phyloP scores from a whole-genome alignment of 2,888 invertebrate species.

The Epistrophella euchroma region DNA sequence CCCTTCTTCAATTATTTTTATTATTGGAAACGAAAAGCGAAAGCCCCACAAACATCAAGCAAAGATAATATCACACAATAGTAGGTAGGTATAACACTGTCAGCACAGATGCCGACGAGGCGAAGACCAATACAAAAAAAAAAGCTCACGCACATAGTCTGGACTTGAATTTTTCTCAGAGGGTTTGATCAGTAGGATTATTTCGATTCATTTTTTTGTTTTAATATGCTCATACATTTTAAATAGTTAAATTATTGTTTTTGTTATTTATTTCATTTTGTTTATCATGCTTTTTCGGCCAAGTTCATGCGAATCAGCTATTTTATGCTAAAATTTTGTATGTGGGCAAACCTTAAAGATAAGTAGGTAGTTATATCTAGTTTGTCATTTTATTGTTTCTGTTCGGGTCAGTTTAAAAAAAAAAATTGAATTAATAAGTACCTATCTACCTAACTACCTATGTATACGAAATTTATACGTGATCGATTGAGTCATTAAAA shows the following conservation, averaged over 20 bases:
- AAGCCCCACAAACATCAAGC: slow-evolving; percentile 30
- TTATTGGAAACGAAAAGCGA: slow-evolving; percentile 22
- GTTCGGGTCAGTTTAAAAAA: not conserved
- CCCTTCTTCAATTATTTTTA: slow-evolving; percentile 38
- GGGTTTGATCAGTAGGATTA: slow-evolving; percentile 42
- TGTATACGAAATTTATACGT: not conserved
- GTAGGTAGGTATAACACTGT: not conserved
- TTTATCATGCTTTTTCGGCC: slow-evolving; percentile 39
- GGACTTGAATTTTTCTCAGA: slow-evolving; percentile 35
- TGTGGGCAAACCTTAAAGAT: slow-evolving; percentile 26
- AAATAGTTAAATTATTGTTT: slow-evolving; percentile 3
- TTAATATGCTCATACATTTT: slow-evolving; percentile 14
- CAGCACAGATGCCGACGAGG: slow-evolving; percentile 18
- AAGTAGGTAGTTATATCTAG: no score
- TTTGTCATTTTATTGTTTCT: slow-evolving; percentile 48
- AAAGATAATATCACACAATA: slow-evolving; percentile 22
- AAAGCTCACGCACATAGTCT: slow-evolving; percentile 65
- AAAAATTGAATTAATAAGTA: not conserved
- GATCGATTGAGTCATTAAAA: no score
- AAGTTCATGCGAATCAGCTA: slow-evolving; percentile 40
- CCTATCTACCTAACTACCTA: not conserved
- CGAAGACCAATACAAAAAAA: slow-evolving; percentile 30
- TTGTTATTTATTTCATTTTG: slow-evolving; percentile 3
- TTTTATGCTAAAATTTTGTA: slow-evolving; percentile 53
- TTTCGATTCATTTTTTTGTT: slow-evolving; percentile 42